These are phyloP conservation scores for Atopsyche davidsoni DNA, from an alignment of 1,140 invertebrate genomes.

Conservation along the genomic window DNA sequence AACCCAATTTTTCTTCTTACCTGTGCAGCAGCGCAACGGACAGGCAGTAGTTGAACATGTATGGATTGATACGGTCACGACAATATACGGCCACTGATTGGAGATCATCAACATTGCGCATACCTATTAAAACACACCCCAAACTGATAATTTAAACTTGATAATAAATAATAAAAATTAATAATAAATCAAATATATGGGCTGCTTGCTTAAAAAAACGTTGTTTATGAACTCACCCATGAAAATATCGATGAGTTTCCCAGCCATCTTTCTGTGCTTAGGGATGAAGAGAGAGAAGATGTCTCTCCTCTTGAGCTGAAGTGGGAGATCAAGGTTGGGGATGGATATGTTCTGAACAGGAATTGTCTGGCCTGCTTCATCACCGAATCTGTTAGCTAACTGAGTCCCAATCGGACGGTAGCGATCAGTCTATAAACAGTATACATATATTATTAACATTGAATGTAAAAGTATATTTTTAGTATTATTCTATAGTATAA, in stretches of 20 bases:
- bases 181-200: conserved; percentile 3
- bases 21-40: conserved; percentile 71
- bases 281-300: conserved; percentile 73
- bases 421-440: conserved; percentile 51
- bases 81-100: conserved; percentile 63
- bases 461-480: too few species aligned
- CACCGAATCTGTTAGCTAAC: conserved; percentile 51
- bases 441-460: neutral
- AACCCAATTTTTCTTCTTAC: conserved; percentile 30
- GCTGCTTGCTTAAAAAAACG: too few species aligned
- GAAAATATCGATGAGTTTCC: conserved; percentile 65
- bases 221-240: conserved; percentile 55
- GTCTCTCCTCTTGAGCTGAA: conserved; percentile 59
- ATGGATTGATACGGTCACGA: conserved; percentile 67
- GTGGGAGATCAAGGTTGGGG: conserved; percentile 60
- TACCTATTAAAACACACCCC: conserved; percentile 43
- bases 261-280: conserved; percentile 61
- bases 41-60: conserved; percentile 70
- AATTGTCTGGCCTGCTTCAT: conserved; percentile 49
- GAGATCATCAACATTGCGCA: conserved; percentile 65
- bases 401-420: conserved; percentile 53
- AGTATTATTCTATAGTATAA: too few species aligned
- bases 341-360: conserved; percentile 59
- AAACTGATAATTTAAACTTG: conserved; percentile 1
- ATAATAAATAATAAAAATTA: conserved; percentile 1